These are phyloP conservation scores for Ptilodon capucinus DNA, from an alignment of 2,888 invertebrate species.

Conservation along the genomic window DNA sequence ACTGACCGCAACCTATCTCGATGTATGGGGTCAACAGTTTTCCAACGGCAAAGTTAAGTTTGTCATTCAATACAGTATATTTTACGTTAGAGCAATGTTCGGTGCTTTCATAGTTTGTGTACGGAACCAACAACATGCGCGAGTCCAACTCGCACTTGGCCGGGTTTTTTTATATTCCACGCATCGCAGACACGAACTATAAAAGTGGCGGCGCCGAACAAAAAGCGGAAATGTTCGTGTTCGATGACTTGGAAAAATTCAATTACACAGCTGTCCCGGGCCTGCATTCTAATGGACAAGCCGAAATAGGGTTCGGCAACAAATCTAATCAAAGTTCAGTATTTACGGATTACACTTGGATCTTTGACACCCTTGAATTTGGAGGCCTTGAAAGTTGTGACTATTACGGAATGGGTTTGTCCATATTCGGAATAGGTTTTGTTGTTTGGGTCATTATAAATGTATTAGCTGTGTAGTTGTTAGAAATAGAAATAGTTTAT, in stretches of 20 bases:
- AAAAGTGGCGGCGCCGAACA: constrained; percentile 29
- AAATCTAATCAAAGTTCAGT: constrained; percentile 57
- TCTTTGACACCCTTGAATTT: constrained; percentile 23
- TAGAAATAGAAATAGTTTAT: too few species aligned
- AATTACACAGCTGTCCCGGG: constrained; percentile 55
- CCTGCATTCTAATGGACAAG: constrained; percentile 56
- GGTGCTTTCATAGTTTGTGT: too few species aligned
- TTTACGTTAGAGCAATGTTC: too few species aligned
- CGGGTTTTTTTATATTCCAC: constrained; percentile 39
- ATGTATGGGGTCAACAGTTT: too few species aligned
- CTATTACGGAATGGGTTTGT: constrained; percentile 1
- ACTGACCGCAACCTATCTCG: too few species aligned
- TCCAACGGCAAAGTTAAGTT: too few species aligned
- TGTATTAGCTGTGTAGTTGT: background rate
- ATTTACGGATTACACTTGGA: constrained; percentile 21
- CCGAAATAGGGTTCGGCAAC: constrained; percentile 33
- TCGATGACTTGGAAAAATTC: constrained; percentile 64
- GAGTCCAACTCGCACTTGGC: too few species aligned
- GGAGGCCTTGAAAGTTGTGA: constrained; percentile 23
- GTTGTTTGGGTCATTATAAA: background rate
- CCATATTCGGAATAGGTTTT: background rate
- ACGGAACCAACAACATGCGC: too few species aligned
- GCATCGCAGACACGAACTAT: constrained; percentile 35
- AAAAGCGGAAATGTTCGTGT: constrained; percentile 31
- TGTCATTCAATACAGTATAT: too few species aligned